Evolutionary conservation across 2,797 vertebrate genomes (phyloP).

Genomic region (Lindbergichthys nudifrons): DNA sequence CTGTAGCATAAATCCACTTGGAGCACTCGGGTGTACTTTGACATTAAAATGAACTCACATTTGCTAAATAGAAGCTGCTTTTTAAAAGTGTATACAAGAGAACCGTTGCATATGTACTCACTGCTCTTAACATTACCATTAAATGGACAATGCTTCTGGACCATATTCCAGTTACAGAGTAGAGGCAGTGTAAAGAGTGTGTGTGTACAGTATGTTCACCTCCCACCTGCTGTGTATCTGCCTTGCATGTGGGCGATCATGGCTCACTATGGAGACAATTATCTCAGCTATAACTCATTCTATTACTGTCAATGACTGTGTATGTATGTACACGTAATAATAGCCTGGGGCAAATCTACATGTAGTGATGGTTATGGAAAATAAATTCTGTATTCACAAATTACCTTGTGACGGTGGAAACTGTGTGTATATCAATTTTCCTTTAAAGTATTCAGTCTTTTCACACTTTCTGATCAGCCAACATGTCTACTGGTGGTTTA

Average conservation of each 20-base stretch:
- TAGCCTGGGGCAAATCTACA: slow-evolving; percentile 22
- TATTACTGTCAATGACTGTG: slow-evolving; percentile 44
- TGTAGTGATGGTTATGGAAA: not conserved
- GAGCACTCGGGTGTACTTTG: slow-evolving; percentile 21
- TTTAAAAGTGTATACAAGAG: slow-evolving; percentile 10
- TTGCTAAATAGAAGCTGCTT: slow-evolving; percentile 4
- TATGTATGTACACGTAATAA: slow-evolving; percentile 25
- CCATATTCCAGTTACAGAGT: slow-evolving; percentile 38
- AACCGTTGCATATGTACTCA: not conserved
- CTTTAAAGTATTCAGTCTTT: not conserved
- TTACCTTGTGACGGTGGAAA: slow-evolving; percentile 5
- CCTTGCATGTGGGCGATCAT: slow-evolving; percentile 69
- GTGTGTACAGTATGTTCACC: slow-evolving; percentile 73
- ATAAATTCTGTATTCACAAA: slow-evolving; percentile 2
- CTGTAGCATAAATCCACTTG: not conserved
- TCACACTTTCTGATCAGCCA: slow-evolving; percentile 23
- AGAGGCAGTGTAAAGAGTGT: slow-evolving; percentile 55
- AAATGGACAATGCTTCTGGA: slow-evolving; percentile 25
- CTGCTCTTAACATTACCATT: slow-evolving; percentile 18
- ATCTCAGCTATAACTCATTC: slow-evolving; percentile 67
- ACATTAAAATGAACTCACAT: slow-evolving; percentile 23
- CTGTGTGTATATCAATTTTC: not conserved
- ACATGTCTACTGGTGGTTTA: slow-evolving; percentile 10
- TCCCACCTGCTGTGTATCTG: slow-evolving; percentile 75
- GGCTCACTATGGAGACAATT: slow-evolving; percentile 74